Evolutionary conservation across 2,113 vertebrate genomes (phyloP).

Genomic region (Aramus guarauna): DNA sequence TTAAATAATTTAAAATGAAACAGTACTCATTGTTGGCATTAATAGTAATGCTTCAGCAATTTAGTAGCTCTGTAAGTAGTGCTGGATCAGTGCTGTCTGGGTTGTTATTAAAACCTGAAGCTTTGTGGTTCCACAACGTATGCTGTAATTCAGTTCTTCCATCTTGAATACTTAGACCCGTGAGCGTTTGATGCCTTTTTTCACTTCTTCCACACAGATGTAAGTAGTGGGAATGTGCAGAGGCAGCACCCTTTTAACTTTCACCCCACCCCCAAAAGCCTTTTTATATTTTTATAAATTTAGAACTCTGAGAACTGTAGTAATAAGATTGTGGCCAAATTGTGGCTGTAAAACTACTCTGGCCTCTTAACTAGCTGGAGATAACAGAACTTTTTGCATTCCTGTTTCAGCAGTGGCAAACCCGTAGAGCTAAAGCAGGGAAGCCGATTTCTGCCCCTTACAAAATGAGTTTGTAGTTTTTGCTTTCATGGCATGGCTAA

Average conservation of each 20-base stretch:
- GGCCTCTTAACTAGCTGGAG: neutral
- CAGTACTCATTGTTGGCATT: neutral
- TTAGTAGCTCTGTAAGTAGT: neutral
- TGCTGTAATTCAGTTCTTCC: neutral
- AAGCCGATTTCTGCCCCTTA: neutral
- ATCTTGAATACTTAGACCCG: neutral
- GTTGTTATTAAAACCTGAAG: neutral
- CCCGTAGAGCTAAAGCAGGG: neutral
- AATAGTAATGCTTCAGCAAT: neutral
- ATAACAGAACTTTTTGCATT: neutral
- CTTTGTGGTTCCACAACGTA: neutral
- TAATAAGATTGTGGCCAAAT: neutral
- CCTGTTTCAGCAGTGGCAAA: neutral
- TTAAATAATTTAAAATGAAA: neutral
- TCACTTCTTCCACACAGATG: neutral
- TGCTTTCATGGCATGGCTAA: neutral
- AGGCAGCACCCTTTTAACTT: neutral
- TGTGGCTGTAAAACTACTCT: neutral
- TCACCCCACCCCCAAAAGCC: neutral
- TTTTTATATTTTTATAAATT: neutral
- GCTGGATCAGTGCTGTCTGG: neutral
- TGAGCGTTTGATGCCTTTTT: neutral
- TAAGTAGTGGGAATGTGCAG: neutral
- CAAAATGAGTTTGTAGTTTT: neutral
- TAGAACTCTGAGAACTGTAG: neutral